Conservation (phyloP, 2,113 vertebrate species). For the Mungos mungo region DNA sequence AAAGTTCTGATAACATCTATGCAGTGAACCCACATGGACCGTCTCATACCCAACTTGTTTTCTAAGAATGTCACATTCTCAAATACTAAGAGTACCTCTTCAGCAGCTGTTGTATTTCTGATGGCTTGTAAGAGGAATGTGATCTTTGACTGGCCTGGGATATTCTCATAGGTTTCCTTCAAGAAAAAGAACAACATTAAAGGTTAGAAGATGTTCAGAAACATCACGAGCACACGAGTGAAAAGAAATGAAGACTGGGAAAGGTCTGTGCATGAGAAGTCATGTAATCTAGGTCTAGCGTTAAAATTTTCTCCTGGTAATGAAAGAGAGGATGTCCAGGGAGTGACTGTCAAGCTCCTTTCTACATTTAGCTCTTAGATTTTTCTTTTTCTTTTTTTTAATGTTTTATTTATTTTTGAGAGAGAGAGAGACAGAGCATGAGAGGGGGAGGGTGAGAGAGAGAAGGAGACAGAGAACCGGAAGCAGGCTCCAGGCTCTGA, state of each 20-base stretch:
- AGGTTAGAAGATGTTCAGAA: background rate
- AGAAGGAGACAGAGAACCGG: no score
- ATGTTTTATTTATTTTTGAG: no score
- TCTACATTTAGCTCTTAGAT: background rate
- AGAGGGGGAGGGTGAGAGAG: no score
- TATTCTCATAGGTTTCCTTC: slow-evolving; percentile 97
- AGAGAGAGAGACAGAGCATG: no score
- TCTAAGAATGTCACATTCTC: slow-evolving; percentile 23
- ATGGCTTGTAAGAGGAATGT: slow-evolving; percentile 96
- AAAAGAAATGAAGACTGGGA: background rate
- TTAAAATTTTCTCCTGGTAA: background rate
- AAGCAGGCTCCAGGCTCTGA: no score
- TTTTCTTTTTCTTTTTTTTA: background rate
- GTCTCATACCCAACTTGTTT: background rate
- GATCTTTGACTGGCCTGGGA: slow-evolving; percentile 96
- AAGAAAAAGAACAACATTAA: slow-evolving; percentile 55
- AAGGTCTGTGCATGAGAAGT: background rate
- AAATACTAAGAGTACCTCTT: slow-evolving; percentile 89
- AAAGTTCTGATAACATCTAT: background rate
- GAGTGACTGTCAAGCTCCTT: background rate
- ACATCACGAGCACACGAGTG: background rate
- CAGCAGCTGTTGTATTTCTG: slow-evolving; percentile 93
- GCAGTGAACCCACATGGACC: background rate
- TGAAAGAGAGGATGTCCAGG: background rate
- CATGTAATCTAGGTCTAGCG: background rate